Evolutionary conservation across 2,888 invertebrate species (phyloP), one percentile per base, ranked within the genome.

Genomic region (Eubasilissa splendida): DNA sequence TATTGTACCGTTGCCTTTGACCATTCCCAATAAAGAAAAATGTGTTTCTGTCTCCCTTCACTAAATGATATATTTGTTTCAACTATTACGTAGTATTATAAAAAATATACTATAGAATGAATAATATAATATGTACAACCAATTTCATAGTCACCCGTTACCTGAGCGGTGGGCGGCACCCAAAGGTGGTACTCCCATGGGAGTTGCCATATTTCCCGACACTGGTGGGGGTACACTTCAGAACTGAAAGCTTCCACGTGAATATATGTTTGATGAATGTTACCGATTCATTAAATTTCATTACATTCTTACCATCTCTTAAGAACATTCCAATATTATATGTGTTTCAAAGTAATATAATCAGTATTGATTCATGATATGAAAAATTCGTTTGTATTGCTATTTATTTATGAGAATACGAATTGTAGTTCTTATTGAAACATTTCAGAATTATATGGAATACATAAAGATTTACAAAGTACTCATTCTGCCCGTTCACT

Each of bases 141-240:
- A 74, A 52, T 52, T 77, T 53, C 31, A 14, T 4, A 60, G 14
- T 54, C 80, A 80, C 73, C 66, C 80, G 42, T 14, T 82, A 66
- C 53, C 70, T 50, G 71, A 31, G 68, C 70, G 42, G 81, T 80
- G 80, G 83, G 83, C 82, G 83, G 82, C 81, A 81, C 83, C 83
- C 80, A 79, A 60, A 65, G 80, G 83, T 77, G 82, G 79, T 70
- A 79, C 83, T 83, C 83, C 81, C 83, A 77, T 79, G 82, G 83
- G 83, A 83, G 82, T 80, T 78, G 42, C 82, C 82, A 14, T 71
- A 75, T 82, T 80, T 83, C 73, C 68, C 76, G 56, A 53, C 10
- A n/a, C 70, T 74, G 54, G 80, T 73, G 76, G 80, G 80, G 80
- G 77, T 42, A 71, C 42, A 42, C 33, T 73, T 56, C 52, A 52